Evolutionary conservation across 2,113 vertebrate species (phyloP).

Genomic region (Oryzias javanicus): DNA sequence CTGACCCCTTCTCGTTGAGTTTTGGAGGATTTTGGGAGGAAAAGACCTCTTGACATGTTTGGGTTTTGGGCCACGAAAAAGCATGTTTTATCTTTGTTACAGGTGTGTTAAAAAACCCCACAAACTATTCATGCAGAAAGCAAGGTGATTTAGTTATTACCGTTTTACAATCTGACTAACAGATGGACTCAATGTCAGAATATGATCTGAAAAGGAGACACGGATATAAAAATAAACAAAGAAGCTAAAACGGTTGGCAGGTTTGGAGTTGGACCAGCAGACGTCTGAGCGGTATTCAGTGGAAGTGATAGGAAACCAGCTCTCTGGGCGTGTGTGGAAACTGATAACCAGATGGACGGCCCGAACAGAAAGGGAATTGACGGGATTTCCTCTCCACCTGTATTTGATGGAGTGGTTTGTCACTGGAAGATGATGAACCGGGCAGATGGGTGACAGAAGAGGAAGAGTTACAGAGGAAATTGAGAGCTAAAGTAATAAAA

Average conservation of each 20-base stretch:
- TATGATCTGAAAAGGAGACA: slow-evolving; percentile 25
- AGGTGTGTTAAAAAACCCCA: too few relatives aligned
- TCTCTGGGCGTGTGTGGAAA: slow-evolving; percentile 18
- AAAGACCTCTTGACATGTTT: not conserved
- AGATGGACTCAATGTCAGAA: slow-evolving; percentile 19
- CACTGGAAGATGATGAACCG: slow-evolving; percentile 39
- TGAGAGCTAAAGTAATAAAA: slow-evolving; percentile 25
- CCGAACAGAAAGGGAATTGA: slow-evolving; percentile 20
- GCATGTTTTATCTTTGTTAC: too few relatives aligned
- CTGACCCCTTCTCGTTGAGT: slow-evolving; percentile 23
- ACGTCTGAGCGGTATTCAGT: slow-evolving; percentile 40
- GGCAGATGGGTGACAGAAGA: slow-evolving; percentile 26
- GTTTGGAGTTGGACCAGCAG: slow-evolving; percentile 7
- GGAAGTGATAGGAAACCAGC: slow-evolving; percentile 46
- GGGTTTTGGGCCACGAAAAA: too few relatives aligned
- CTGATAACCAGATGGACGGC: slow-evolving; percentile 59
- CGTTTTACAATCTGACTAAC: slow-evolving; percentile 1
- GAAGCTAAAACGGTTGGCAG: slow-evolving; percentile 42
- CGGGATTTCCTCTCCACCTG: slow-evolving; percentile 17
- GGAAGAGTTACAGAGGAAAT: slow-evolving; percentile 3
- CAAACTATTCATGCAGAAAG: not conserved
- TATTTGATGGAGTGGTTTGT: slow-evolving; percentile 51
- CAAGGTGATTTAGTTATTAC: not conserved
- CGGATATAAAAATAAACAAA: slow-evolving; percentile 32
- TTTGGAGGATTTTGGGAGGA: slow-evolving; percentile 8